These are phyloP conservation scores for Sebastes wilsoni DNA, from an alignment of 2,797 vertebrate genomes.

Conservation along the genomic window DNA sequence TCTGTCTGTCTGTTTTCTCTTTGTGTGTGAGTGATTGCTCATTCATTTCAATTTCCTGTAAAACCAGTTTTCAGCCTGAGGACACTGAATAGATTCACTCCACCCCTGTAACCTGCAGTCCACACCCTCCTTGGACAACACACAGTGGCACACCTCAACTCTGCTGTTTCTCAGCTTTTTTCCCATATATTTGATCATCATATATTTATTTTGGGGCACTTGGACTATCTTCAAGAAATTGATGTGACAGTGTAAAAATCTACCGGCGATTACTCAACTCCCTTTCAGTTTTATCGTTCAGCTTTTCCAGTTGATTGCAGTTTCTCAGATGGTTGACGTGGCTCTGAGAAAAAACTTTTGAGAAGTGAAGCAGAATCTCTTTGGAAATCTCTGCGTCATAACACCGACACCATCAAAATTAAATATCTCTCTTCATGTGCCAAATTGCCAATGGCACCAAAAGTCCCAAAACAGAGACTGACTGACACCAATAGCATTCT, in stretches of 20 bases:
- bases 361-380: accelerated
- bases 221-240: background rate
- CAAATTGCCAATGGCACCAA: background rate
- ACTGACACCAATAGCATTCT: background rate
- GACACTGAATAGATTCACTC: background rate
- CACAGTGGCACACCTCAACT: background rate
- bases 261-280: too few species aligned
- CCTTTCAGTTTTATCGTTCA: too few species aligned
- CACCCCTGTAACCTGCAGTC: background rate
- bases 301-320: too few species aligned
- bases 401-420: background rate
- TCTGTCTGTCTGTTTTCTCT: background rate
- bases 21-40: background rate
- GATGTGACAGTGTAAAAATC: background rate
- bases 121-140: background rate
- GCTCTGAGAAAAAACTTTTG: too few species aligned
- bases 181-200: background rate
- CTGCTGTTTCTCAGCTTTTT: background rate
- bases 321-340: too few species aligned
- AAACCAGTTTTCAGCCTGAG: slow-evolving; percentile 7
- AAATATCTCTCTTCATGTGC: too few species aligned
- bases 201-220: background rate
- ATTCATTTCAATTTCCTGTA: background rate
- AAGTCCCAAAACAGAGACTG: background rate
- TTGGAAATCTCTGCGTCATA: too few species aligned